Base-by-base conservation (phyloP, 2,113 vertebrate genomes). In the Heloderma charlesbogerti region DNA sequence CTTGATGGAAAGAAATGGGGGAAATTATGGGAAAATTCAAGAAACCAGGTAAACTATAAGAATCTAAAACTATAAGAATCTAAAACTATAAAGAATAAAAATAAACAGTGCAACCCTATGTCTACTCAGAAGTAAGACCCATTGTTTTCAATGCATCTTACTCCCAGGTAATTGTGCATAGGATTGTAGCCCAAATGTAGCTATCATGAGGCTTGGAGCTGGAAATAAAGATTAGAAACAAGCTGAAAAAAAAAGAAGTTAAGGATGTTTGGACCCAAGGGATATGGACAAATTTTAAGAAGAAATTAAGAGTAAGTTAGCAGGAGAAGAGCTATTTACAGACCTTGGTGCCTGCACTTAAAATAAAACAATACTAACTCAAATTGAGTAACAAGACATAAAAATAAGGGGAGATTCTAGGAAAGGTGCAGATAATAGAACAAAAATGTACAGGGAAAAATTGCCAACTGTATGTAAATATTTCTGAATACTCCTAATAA, bases 21-120 rank as follows among this genome's bases (percentile, higher is more conserved):
- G 72, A 18, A 80, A 93, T 54, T 90, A 20, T 29, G 31, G 40
- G 83, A 2, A 92, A 77, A 84, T 93, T 95, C 92, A 57, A 84
- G 93, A 90, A 96, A 89, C 92, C 92, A 89, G 92, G 86, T 90
- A 54, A 12, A 54, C 51, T 92, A 92, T 57, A 77, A 93, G n/a
- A 93, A 93, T 83, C 84, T 57, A 81, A 9, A 91, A 83, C 86
- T 82, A 86, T 79, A 91, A 87, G n/a, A 93, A 93, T 83, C 84
- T 57, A 81, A 9, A 91, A 83, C 86, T 82, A 86, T 79, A 91
- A 87, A 60, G 75, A 92, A 89, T 93, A 63, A 79, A 71, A 54
- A 31, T 27, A 66, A 48, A 40, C 40, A 78, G 43, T 45, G 9
- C 4, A 51, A 51, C 48, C 48, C 8, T 51, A 51, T 51, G 48